phyloP scores from a whole-genome alignment of 2,888 invertebrate genomes.

The Germaria angustata region DNA sequence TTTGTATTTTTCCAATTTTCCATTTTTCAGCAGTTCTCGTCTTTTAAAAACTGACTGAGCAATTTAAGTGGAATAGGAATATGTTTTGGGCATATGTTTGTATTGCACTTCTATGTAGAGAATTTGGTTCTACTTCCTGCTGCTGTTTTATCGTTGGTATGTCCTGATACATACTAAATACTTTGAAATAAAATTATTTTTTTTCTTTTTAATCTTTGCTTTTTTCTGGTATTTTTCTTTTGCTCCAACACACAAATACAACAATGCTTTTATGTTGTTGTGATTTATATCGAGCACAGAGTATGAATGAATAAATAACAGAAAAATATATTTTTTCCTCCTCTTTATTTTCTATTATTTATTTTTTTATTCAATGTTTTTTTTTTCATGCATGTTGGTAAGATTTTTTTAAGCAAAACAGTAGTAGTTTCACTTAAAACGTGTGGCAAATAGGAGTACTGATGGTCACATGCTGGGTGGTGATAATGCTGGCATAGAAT shows the following conservation, averaged over 20 bases:
- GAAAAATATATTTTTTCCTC: conserved; percentile 6
- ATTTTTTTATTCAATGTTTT: not conserved
- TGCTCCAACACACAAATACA: not conserved
- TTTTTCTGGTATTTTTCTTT: not conserved
- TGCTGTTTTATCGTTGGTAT: conserved; percentile 18
- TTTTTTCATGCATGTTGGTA: conserved; percentile 10
- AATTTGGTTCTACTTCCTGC: not conserved
- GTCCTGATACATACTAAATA: conserved; percentile 56
- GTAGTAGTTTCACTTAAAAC: conserved; percentile 19
- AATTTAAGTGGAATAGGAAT: conserved; percentile 57
- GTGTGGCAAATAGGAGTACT: conserved; percentile 18
- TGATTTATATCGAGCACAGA: conserved; percentile 61
- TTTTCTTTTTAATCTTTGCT: conserved; percentile 31
- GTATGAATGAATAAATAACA: conserved; percentile 59
- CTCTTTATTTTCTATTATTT: not conserved
- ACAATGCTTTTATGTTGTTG: conserved; percentile 25
- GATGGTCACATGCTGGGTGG: not conserved
- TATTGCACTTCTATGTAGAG: conserved; percentile 1
- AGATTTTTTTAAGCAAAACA: conserved; percentile 8
- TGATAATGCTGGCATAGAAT: too few species aligned
- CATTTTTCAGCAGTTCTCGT: not conserved
- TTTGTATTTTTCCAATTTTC: not conserved
- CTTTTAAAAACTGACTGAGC: conserved; percentile 32
- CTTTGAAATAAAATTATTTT: conserved; percentile 58
- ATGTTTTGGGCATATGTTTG: conserved; percentile 51